These are phyloP conservation scores for Andrena dorsata DNA, from an alignment of 2,888 invertebrate genomes.

Conservation along the genomic window DNA sequence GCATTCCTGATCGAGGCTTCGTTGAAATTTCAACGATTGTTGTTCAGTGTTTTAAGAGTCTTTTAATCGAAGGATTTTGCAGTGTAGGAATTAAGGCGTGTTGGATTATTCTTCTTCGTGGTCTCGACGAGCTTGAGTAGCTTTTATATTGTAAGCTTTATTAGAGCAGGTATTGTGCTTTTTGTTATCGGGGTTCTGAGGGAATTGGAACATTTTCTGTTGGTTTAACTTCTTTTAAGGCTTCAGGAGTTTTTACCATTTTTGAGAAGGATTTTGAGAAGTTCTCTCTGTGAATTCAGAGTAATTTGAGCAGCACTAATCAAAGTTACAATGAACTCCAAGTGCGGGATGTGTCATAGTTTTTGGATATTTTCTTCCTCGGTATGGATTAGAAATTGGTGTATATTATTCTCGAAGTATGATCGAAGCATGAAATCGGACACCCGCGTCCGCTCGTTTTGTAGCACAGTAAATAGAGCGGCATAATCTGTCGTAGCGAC, in stretches of 20 bases:
- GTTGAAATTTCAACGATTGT: not conserved
- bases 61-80: not conserved
- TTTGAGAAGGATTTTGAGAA: not conserved
- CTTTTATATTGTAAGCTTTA: too few species aligned
- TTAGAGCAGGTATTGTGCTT: too few species aligned
- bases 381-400: too few species aligned
- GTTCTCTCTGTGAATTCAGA: not conserved
- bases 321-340: too few species aligned
- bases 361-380: too few species aligned
- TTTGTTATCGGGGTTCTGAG: too few species aligned
- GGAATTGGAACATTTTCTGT: not conserved
- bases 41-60: not conserved
- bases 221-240: not conserved
- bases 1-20: not conserved
- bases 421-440: constrained; percentile 3
- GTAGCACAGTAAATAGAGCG: constrained; percentile 51
- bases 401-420: too few species aligned
- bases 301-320: too few species aligned
- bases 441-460: constrained; percentile 25
- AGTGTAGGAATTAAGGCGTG: not conserved
- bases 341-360: too few species aligned
- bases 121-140: too few species aligned
- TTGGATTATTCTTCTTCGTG: not conserved
- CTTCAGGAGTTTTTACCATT: not conserved
- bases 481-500: constrained; percentile 29